Evolutionary conservation across 1,140 invertebrate species (phyloP).

Genomic region (Megathymus violae): DNA sequence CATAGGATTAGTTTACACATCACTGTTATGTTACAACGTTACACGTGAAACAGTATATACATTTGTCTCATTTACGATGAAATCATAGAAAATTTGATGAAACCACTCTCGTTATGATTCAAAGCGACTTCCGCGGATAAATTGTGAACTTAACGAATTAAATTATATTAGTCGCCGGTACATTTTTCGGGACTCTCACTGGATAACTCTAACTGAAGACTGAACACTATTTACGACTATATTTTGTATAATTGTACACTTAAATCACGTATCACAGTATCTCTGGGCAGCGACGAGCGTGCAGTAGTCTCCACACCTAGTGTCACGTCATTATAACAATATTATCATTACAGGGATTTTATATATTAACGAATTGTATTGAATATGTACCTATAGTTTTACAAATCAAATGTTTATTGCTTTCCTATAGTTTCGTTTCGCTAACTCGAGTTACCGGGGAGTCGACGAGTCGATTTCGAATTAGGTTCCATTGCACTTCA

Average conservation of each 20-base stretch:
- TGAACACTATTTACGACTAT: constrained; percentile 82
- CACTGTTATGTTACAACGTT: constrained; percentile 49
- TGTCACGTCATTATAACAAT: constrained; percentile 80
- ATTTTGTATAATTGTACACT: constrained; percentile 82
- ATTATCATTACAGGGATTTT: constrained; percentile 84
- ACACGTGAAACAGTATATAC: constrained; percentile 24
- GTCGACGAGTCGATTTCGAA: constrained; percentile 35
- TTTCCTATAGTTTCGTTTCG: constrained; percentile 60
- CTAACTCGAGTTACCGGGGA: constrained; percentile 38
- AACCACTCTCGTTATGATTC: constrained; percentile 21
- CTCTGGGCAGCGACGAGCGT: constrained; percentile 51
- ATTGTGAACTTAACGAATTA: constrained; percentile 41
- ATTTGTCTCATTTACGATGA: constrained; percentile 30
- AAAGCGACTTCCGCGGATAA: constrained; percentile 38
- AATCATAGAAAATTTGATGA: constrained; percentile 3
- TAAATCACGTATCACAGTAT: constrained; percentile 71
- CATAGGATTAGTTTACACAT: constrained; percentile 57
- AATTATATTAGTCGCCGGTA: constrained; percentile 54
- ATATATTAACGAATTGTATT: constrained; percentile 79
- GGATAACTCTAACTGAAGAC: constrained; percentile 79
- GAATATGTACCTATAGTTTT: constrained; percentile 79
- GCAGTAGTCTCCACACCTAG: constrained; percentile 65
- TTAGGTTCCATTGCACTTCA: constrained; percentile 44
- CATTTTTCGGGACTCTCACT: constrained; percentile 51
- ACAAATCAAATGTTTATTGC: constrained; percentile 66